These are phyloP conservation scores for Tuberolachnus salignus DNA, from an alignment of 2,888 invertebrate species.

Conservation along the genomic window DNA sequence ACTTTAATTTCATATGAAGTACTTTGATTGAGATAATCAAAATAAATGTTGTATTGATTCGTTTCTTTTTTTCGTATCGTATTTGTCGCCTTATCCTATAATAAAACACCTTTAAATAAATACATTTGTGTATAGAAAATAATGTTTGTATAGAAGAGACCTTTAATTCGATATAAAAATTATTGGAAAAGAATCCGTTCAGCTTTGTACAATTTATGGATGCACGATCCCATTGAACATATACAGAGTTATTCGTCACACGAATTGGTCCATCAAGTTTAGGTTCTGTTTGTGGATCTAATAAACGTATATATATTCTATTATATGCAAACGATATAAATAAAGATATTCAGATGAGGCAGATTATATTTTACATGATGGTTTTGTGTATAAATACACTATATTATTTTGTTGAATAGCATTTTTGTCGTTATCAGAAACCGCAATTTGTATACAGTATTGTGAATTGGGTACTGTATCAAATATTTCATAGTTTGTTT, in stretches of 20 bases:
- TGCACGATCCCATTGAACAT: no score
- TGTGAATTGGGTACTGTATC: neutral
- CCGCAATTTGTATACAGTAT: neutral
- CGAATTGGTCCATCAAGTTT: no score
- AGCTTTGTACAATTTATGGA: neutral
- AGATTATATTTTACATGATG: neutral
- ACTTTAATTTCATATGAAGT: neutral
- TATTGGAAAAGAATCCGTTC: neutral
- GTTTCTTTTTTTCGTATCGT: neutral
- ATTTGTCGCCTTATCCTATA: neutral
- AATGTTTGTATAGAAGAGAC: neutral
- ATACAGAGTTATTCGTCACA: no score
- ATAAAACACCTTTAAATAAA: neutral
- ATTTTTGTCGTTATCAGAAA: neutral
- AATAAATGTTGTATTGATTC: neutral
- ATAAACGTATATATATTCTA: neutral
- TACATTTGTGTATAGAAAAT: no score
- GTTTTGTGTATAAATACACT: neutral
- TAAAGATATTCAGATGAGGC: neutral
- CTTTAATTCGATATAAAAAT: slow-evolving; percentile 3
- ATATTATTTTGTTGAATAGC: neutral
- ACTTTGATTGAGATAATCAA: neutral
- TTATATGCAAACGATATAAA: neutral
- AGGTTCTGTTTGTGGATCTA: neutral
- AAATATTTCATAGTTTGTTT: slow-evolving; percentile 5